phyloP scores from a whole-genome alignment of 2,888 invertebrate species.

The Microctonus aethiopoides region DNA sequence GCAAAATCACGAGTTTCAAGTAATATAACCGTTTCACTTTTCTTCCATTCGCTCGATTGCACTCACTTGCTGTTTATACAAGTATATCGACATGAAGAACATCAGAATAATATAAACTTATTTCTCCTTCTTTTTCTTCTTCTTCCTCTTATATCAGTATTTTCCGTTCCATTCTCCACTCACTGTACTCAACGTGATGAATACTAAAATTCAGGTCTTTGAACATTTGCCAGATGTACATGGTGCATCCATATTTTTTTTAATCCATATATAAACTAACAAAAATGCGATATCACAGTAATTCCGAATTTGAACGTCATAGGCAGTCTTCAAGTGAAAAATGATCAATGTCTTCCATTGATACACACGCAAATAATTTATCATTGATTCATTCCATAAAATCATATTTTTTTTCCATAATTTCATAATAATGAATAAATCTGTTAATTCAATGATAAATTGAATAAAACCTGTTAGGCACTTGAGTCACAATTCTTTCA shows the following conservation, averaged over 20 bases:
- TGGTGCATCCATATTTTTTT: no score
- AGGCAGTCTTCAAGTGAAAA: constrained; percentile 32
- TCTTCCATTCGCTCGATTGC: background rate
- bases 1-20: background rate
- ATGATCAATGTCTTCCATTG: constrained; percentile 1
- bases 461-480: no score
- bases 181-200: constrained; percentile 33
- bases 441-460: no score
- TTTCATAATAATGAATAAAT: no score
- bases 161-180: background rate
- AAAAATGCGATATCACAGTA: background rate
- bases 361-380: background rate
- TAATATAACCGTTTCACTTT: background rate
- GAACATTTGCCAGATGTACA: constrained; percentile 11
- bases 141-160: background rate
- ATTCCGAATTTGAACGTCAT: constrained; percentile 32
- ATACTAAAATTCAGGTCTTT: constrained; percentile 40
- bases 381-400: background rate
- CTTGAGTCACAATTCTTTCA: no score
- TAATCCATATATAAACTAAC: no score
- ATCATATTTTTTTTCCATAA: background rate
- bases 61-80: background rate
- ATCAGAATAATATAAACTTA: constrained; percentile 18
- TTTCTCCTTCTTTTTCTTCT: constrained; percentile 11
- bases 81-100: background rate